Evolutionary conservation across 1,140 invertebrate species (phyloP).

Genomic region (Dolichoris vasculosae): DNA sequence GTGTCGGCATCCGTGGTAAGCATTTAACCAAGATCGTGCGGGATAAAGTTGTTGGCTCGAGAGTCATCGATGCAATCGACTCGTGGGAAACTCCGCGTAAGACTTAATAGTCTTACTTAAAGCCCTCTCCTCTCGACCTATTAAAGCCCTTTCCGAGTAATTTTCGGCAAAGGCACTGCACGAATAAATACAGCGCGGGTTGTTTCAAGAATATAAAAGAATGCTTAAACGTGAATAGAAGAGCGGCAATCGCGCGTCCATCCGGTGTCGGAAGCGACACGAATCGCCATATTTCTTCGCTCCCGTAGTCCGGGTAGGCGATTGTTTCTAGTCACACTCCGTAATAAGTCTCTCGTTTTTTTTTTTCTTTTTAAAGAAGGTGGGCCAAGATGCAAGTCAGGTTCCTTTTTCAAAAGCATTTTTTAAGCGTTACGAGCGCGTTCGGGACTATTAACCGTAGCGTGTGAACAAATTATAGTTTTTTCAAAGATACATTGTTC

Average conservation of each 20-base stretch:
- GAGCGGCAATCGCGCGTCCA: background rate
- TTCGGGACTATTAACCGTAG: background rate
- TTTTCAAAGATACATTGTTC: background rate
- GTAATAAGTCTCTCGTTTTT: background rate
- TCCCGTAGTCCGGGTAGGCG: slow-evolving; percentile 11
- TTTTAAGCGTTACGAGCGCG: background rate
- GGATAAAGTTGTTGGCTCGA: slow-evolving; percentile 39
- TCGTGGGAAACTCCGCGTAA: slow-evolving; percentile 40
- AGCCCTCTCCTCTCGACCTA: background rate
- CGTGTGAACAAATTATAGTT: background rate
- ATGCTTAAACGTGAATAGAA: too few species aligned
- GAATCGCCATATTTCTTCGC: slow-evolving; percentile 33
- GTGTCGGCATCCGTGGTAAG: background rate
- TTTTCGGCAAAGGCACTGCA: slow-evolving; percentile 33
- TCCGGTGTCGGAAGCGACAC: slow-evolving; percentile 40
- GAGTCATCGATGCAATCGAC: slow-evolving; percentile 47
- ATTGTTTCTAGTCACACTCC: slow-evolving; percentile 13
- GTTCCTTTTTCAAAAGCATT: background rate
- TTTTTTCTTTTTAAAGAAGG: too few species aligned
- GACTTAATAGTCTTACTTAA: too few species aligned
- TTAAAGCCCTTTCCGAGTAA: background rate
- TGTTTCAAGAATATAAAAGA: background rate
- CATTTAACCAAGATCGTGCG: slow-evolving; percentile 29
- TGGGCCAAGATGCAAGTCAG: slow-evolving; percentile 11
- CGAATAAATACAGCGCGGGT: too few species aligned